Conservation (phyloP, 2,888 invertebrate species). For the Gryllus longicercus region DNA sequence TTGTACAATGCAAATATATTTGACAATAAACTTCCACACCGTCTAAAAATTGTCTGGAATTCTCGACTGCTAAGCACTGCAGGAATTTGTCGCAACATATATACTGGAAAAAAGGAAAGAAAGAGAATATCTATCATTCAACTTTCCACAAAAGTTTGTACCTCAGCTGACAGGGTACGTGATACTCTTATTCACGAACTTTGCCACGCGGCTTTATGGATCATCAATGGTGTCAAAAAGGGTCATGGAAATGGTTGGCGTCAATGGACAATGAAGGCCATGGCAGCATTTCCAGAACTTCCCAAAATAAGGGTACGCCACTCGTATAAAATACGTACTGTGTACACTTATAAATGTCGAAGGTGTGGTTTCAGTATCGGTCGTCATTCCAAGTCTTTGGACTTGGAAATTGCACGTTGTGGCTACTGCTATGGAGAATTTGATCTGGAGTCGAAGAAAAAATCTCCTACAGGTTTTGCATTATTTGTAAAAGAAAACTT, state of each 20-base stretch:
- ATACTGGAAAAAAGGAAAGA: not conserved
- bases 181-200: constrained; percentile 92
- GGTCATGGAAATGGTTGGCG: constrained; percentile 86
- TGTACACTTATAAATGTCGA: constrained; percentile 79
- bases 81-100: not conserved
- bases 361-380: constrained; percentile 68
- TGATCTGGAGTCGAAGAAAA: not conserved
- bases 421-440: constrained; percentile 72
- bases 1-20: not conserved
- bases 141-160: constrained; percentile 72
- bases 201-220: constrained; percentile 92
- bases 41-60: not conserved
- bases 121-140: constrained; percentile 60
- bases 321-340: constrained; percentile 76
- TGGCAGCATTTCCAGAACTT: constrained; percentile 64
- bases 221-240: constrained; percentile 69
- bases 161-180: constrained; percentile 73
- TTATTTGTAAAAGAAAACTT: too few species aligned
- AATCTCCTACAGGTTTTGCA: too few species aligned
- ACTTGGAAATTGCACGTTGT: constrained; percentile 68
- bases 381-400: constrained; percentile 75
- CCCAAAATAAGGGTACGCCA: constrained; percentile 72
- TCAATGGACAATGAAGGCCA: constrained; percentile 71
- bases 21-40: not conserved
- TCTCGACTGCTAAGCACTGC: not conserved